phyloP scores from a whole-genome alignment of 2,888 invertebrate species.

The Brenthis hecate region DNA sequence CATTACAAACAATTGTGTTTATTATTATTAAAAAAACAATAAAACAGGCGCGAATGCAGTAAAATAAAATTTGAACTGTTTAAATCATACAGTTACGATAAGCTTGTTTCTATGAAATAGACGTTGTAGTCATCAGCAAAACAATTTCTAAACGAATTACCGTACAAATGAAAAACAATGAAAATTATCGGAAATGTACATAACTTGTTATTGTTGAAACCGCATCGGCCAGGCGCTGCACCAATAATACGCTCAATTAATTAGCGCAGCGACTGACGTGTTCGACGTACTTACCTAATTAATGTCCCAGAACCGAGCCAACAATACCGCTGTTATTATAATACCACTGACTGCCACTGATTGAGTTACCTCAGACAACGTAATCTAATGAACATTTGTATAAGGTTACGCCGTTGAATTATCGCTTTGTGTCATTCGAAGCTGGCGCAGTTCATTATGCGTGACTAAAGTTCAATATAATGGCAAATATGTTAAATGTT shows the following conservation, averaged over 20 bases:
- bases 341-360: slow-evolving; percentile 59
- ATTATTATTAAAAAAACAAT: neutral
- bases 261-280: slow-evolving; percentile 66
- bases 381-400: slow-evolving; percentile 46
- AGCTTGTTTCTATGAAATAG: slow-evolving; percentile 17
- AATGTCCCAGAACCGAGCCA: slow-evolving; percentile 65
- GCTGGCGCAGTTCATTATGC: neutral
- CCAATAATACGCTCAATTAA: slow-evolving; percentile 77
- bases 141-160: slow-evolving; percentile 22
- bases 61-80: neutral
- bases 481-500: neutral
- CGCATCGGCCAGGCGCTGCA: slow-evolving; percentile 62
- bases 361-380: slow-evolving; percentile 60
- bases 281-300: slow-evolving; percentile 74
- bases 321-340: slow-evolving; percentile 64
- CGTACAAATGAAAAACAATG: slow-evolving; percentile 21
- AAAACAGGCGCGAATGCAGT: neutral
- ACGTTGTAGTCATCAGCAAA: slow-evolving; percentile 16
- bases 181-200: slow-evolving; percentile 24
- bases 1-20: no score
- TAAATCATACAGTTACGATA: neutral
- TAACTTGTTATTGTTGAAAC: slow-evolving; percentile 47
- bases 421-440: slow-evolving; percentile 18
- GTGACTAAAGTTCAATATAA: slow-evolving; percentile 4
- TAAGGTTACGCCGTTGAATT: slow-evolving; percentile 29